Evolutionary conservation across 2,797 vertebrate genomes (phyloP).

Genomic region (Fringilla coelebs): DNA sequence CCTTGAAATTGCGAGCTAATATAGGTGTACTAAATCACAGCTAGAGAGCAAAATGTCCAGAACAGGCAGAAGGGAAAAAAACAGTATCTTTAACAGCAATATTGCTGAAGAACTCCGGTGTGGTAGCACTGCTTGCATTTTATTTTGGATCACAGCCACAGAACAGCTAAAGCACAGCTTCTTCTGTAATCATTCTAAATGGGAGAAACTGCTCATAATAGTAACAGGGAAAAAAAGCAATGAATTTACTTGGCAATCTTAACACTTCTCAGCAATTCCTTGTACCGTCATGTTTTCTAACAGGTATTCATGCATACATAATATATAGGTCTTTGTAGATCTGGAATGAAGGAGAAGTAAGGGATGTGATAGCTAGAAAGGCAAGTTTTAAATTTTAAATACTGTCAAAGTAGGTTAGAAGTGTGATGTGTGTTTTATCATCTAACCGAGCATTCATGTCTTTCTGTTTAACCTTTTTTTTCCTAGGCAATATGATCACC

Average conservation of each 20-base stretch:
- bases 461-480: conserved; percentile 33
- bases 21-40: conserved; percentile 34
- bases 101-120: not conserved
- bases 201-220: not conserved
- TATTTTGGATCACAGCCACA: not conserved
- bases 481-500: not conserved
- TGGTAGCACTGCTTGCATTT: not conserved
- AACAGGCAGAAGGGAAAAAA: not conserved
- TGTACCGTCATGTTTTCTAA: not conserved
- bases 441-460: conserved; percentile 24
- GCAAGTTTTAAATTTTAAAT: conserved; percentile 58
- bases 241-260: not conserved
- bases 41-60: not conserved
- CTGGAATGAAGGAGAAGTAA: conserved; percentile 18
- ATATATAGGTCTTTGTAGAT: conserved; percentile 41
- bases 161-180: not conserved
- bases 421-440: conserved; percentile 23
- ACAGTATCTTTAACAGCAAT: not conserved
- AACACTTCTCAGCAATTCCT: not conserved
- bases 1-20: conserved; percentile 9
- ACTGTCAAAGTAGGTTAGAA: conserved; percentile 45
- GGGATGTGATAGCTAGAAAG: conserved; percentile 8
- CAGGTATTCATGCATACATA: conserved; percentile 39
- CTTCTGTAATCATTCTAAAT: not conserved
- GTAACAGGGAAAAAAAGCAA: not conserved